Evolutionary conservation across 2,797 vertebrate species (phyloP).

Genomic region (Hemibagrus guttatus): DNA sequence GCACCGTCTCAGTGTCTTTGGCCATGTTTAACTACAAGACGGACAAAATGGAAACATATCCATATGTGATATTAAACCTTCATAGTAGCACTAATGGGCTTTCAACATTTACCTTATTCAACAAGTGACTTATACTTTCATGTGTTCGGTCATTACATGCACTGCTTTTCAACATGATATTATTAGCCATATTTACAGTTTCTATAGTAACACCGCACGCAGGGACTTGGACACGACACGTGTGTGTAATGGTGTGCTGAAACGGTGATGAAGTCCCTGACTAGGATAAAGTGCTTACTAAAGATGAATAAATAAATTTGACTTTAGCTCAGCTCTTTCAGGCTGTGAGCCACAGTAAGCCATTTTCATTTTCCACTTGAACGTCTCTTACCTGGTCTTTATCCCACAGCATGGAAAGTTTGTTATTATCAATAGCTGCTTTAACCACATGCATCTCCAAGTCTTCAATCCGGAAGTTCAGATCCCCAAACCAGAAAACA

Average conservation of each 20-base stretch:
- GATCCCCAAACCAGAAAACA: slow-evolving; percentile 97
- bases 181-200: neutral
- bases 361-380: neutral
- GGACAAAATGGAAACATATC: neutral
- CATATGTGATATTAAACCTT: neutral
- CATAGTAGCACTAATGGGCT: no score
- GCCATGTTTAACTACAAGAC: slow-evolving; percentile 88
- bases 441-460: slow-evolving; percentile 92
- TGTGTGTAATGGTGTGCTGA: neutral
- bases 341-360: no score
- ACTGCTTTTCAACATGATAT: neutral
- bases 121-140: neutral
- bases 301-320: no score
- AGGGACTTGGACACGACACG: neutral
- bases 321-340: no score
- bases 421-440: slow-evolving; percentile 88
- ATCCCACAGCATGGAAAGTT: slow-evolving; percentile 85
- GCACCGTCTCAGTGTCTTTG: slow-evolving; percentile 88
- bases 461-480: slow-evolving; percentile 95
- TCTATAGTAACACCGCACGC: slow-evolving; percentile 6
- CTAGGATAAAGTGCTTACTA: no score
- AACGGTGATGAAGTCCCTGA: neutral
- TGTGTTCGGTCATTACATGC: neutral
- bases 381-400: slow-evolving; percentile 88
- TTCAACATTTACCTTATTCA: neutral